Conservation (phyloP, 2,113 vertebrate genomes). For the Dipodomys merriami region DNA sequence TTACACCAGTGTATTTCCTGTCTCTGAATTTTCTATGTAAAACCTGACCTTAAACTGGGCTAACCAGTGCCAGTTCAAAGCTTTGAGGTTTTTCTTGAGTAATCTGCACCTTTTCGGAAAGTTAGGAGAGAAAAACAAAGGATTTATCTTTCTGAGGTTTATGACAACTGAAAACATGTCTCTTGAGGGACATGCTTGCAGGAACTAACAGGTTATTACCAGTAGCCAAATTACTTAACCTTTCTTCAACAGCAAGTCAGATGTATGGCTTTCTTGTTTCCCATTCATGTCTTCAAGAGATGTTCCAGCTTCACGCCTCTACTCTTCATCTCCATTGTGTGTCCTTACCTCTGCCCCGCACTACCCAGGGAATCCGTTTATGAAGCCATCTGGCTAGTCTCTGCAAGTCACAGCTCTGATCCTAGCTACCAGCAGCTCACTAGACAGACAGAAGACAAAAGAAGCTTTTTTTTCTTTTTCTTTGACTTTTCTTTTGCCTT, state of each 20-base stretch:
- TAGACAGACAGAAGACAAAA: slow-evolving; percentile 71
- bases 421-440: slow-evolving; percentile 79
- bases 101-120: slow-evolving; percentile 46
- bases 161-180: not conserved
- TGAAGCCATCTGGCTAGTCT: slow-evolving; percentile 83
- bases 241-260: slow-evolving; percentile 64
- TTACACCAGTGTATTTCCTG: slow-evolving; percentile 64
- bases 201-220: not conserved
- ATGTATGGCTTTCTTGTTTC: slow-evolving; percentile 58
- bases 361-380: slow-evolving; percentile 82
- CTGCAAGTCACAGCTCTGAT: slow-evolving; percentile 77
- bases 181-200: slow-evolving; percentile 1
- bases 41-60: slow-evolving; percentile 70
- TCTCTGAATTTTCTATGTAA: slow-evolving; percentile 72
- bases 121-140: slow-evolving; percentile 50
- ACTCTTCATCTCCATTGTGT: slow-evolving; percentile 62
- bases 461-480: not conserved
- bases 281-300: slow-evolving; percentile 47
- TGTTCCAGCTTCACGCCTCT: slow-evolving; percentile 67
- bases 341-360: slow-evolving; percentile 58
- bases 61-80: slow-evolving; percentile 50
- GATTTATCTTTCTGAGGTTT: slow-evolving; percentile 47
- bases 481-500: not conserved
- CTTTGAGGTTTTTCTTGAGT: slow-evolving; percentile 72
- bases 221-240: not conserved